Evolutionary conservation across 2,113 vertebrate species (phyloP), one percentile per base, ranked within the genome.

Genomic region (Elanoides forficatus): DNA sequence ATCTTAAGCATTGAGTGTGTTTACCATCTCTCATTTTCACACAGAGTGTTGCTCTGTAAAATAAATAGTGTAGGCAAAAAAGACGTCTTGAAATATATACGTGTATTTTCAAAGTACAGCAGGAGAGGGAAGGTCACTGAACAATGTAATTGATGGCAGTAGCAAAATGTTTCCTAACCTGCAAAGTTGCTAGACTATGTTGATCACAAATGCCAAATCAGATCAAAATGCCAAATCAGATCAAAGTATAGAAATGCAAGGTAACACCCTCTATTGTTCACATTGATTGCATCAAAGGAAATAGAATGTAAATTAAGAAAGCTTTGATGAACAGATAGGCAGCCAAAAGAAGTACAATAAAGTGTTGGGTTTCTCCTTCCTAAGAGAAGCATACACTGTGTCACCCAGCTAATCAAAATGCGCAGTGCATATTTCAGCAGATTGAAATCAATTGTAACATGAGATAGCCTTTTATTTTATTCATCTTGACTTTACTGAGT

Each of bases 391-490:
- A 56, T 38, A 81, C 16, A 83, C 34, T 74, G 53, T 5, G 6
- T 91, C 94, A 70, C 66, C 43, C 85, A 92, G 56, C 86, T 94
- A 86, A 95, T 98, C 87, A 97, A 98, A 97, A 96, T 94, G 82
- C 90, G 12, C 12, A 95, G 74, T 81, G 68, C 82, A 68, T 95
- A 97, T 97, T 90, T 97, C 89, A 81, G 88, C 89, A 97, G 97
- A 97, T 85, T 97, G 93, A 97, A 97, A 98, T 97, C 78, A 98
- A 97, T 95, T 96, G 84, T 91, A 97, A 97, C 93, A 96, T 86
- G 95, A 97, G 94, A 96, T 90, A 97, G 92, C 86, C 84, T 97
- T 97, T 94, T 96, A 96, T 97, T 98, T 98, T 96, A 93, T 96
- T 97, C 93, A 87, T 96, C 79, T 95, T 97, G 93, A 96, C 73